Percentiles rank a stretch among this genome's conserved stretches.
Conservation (phyloP, 2,888 invertebrate genomes). For the Mythimna impura region DNA sequence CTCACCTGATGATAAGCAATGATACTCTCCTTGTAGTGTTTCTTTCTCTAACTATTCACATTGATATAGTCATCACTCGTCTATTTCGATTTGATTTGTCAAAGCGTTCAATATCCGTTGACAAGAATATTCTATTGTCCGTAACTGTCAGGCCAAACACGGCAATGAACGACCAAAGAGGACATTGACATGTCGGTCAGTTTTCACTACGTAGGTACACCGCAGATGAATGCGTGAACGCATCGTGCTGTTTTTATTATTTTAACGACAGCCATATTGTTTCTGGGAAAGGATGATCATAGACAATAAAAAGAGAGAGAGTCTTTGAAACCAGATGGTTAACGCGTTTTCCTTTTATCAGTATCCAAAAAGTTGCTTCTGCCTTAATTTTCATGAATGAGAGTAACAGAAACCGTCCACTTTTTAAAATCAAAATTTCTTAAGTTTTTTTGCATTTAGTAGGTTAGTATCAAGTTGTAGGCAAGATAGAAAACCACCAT, state of each 20-base stretch:
- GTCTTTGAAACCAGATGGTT: background rate
- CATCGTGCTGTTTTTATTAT: background rate
- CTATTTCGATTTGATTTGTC: background rate
- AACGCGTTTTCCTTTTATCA: background rate
- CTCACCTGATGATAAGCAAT: too few species aligned
- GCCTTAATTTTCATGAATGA: too few species aligned
- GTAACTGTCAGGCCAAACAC: background rate
- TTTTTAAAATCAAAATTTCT: too few species aligned
- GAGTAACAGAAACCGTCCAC: too few species aligned
- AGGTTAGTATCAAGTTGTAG: too few species aligned
- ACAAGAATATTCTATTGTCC: background rate
- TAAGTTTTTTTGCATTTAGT: too few species aligned
- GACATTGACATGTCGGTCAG: conserved; percentile 9
- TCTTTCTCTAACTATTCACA: background rate
- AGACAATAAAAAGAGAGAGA: background rate
- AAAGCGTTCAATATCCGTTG: background rate
- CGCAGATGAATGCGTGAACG: background rate
- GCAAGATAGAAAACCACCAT: too few species aligned
- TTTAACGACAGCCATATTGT: background rate
- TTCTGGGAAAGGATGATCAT: background rate
- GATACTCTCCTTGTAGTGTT: too few species aligned
- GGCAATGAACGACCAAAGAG: conserved; percentile 6
- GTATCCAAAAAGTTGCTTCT: too few species aligned
- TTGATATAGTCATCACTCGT: background rate
- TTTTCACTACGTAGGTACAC: background rate